Percentiles rank a stretch among this genome's conserved stretches.
Evolutionary conservation across 1,140 invertebrate species (phyloP).

Genomic region (Drosophila watanabei): DNA sequence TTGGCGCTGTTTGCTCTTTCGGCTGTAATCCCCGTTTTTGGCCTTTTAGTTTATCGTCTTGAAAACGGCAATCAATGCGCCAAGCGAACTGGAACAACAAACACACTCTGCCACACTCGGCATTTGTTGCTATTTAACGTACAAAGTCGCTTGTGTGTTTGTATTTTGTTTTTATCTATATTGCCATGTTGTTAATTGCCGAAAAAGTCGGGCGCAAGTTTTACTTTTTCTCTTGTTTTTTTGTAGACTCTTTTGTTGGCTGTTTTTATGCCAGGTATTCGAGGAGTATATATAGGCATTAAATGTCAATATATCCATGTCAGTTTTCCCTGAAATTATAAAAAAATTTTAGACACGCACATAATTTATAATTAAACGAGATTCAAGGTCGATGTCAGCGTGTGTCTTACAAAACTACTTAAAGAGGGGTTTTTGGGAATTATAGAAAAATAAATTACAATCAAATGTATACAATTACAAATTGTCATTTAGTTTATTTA

Average conservation of each 20-base stretch:
- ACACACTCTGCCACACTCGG: constrained; percentile 24
- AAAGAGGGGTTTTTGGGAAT: not conserved
- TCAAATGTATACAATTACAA: too few relatives aligned
- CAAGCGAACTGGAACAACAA: constrained; percentile 64
- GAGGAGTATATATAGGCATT: not conserved
- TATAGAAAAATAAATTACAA: too few relatives aligned
- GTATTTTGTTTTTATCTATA: constrained; percentile 66
- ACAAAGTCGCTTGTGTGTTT: not conserved
- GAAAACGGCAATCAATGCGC: constrained; percentile 66
- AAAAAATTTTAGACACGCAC: constrained; percentile 5
- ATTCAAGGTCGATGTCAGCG: not conserved
- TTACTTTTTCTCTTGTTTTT: constrained; percentile 26
- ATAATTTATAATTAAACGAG: constrained; percentile 12
- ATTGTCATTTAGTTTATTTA: too few relatives aligned
- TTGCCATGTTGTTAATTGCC: constrained; percentile 77
- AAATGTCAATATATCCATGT: constrained; percentile 1
- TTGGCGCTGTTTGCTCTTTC: constrained; percentile 26
- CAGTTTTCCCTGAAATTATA: not conserved
- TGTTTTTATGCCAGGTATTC: constrained; percentile 11
- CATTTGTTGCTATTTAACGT: constrained; percentile 35
- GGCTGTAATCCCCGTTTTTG: constrained; percentile 40
- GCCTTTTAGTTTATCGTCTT: constrained; percentile 53
- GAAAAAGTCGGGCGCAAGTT: constrained; percentile 62
- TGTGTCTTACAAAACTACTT: not conserved
- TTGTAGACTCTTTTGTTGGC: not conserved